Conservation (phyloP, 2,797 vertebrate genomes). For the Zalophus californianus region DNA sequence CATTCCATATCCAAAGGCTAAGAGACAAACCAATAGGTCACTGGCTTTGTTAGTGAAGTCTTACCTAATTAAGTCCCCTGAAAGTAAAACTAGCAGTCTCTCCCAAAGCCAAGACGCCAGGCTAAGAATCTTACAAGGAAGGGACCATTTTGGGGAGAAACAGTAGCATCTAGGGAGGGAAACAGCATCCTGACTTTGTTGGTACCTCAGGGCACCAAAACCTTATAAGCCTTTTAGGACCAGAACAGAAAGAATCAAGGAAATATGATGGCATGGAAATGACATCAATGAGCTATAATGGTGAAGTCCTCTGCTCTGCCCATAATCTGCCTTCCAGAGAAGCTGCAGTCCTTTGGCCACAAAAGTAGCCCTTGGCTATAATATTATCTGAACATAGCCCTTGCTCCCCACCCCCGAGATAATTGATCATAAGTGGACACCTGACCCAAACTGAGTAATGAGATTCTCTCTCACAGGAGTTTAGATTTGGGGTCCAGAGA, state of each 20-base stretch:
- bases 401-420: too few species aligned
- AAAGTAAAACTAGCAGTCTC: neutral
- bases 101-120: neutral
- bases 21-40: neutral
- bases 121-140: neutral
- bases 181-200: conserved; percentile 3
- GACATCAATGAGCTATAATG: neutral
- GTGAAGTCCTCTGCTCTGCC: neutral
- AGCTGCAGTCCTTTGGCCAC: neutral
- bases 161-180: neutral
- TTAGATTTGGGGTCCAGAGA: neutral
- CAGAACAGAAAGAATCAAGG: conserved; percentile 9
- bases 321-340: neutral
- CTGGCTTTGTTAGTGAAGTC: neutral
- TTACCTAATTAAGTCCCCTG: neutral
- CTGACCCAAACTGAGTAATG: neutral
- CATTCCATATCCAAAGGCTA: conserved; percentile 12
- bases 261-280: neutral
- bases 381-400: neutral
- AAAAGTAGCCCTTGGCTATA: neutral
- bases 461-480: neutral
- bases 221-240: neutral
- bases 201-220: neutral
- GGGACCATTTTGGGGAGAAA: neutral
- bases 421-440: neutral